A percentile compares a stretch with the other conserved stretches of the same genome.
phyloP scores from a whole-genome alignment of 2,113 vertebrate genomes.

The Thinocorus orbignyianus region DNA sequence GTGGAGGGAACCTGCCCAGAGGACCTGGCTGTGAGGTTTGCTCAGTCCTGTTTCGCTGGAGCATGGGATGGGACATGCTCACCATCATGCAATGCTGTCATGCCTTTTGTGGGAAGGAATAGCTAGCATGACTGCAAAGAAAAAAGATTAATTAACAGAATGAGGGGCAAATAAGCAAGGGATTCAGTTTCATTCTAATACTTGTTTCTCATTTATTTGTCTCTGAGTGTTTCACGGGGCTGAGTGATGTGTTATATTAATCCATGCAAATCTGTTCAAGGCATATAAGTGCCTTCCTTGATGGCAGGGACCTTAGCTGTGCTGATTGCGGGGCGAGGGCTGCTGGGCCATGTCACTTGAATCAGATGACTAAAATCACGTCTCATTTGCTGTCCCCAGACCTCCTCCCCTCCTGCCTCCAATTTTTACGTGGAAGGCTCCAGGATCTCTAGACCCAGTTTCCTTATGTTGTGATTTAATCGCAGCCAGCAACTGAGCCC shows the following conservation, averaged over 20 bases:
- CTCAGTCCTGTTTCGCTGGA: fast-evolving
- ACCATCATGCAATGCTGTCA: not conserved
- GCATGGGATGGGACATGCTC: fast-evolving
- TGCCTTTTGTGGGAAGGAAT: not conserved
- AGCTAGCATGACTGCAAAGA: not conserved
- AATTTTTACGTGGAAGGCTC: not conserved
- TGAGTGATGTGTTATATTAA: not conserved
- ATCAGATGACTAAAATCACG: not conserved
- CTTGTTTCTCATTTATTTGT: not conserved
- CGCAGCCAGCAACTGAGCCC: not conserved
- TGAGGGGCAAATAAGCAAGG: not conserved
- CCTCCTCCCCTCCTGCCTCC: not conserved
- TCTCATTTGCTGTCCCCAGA: not conserved
- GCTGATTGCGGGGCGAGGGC: not conserved
- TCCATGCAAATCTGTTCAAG: conserved; percentile 47
- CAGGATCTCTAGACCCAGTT: not conserved
- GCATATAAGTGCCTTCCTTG: not conserved
- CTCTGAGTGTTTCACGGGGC: conserved; percentile 17
- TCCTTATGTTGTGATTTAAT: not conserved
- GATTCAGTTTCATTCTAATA: not conserved
- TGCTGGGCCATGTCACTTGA: not conserved
- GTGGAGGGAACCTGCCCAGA: not conserved
- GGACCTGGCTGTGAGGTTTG: not conserved
- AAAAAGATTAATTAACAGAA: not conserved
- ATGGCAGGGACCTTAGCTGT: not conserved